Percentiles rank a stretch among this genome's conserved stretches.
Evolutionary conservation across 1,140 invertebrate genomes (phyloP).

Genomic region (Holcopasites calliopsidis): DNA sequence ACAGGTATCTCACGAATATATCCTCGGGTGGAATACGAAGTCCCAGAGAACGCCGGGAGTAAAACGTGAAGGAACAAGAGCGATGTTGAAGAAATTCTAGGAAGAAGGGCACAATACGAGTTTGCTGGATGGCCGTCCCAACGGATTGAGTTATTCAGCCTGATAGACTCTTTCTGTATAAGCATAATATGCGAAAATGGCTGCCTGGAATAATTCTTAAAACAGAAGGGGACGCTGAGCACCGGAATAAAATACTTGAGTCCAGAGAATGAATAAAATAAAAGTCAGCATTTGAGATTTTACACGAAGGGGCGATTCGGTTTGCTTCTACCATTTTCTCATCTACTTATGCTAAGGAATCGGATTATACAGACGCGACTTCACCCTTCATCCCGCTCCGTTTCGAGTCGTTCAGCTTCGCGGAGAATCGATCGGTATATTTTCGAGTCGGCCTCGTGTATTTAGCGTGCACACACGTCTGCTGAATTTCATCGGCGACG

Average conservation of each 20-base stretch:
- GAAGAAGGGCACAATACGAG: background rate
- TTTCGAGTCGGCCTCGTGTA: conserved; percentile 10
- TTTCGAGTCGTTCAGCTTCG: too few species aligned
- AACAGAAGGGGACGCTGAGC: background rate
- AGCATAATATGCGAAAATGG: conserved; percentile 1
- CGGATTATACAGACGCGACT: background rate
- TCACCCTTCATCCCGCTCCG: background rate
- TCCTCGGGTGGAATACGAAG: background rate
- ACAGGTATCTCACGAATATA: conserved; percentile 3
- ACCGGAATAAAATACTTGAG: too few species aligned
- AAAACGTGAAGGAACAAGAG: background rate
- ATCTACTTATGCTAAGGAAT: background rate
- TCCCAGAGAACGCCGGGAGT: background rate
- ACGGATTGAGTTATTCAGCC: conserved; percentile 14
- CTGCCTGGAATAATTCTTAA: too few species aligned
- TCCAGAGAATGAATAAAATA: too few species aligned
- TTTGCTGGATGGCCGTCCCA: background rate
- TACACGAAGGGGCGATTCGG: background rate
- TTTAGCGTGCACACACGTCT: conserved; percentile 20
- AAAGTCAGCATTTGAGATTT: background rate
- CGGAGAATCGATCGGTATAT: conserved; percentile 30
- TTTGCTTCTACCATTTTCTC: conserved; percentile 6
- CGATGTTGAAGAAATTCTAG: background rate
- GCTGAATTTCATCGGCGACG: conserved; percentile 35
- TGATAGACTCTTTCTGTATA: background rate